A percentile compares a stretch with the other conserved stretches of the same genome.
Conservation (phyloP, 1,140 invertebrate genomes). For the Leptopilina clavipes region DNA sequence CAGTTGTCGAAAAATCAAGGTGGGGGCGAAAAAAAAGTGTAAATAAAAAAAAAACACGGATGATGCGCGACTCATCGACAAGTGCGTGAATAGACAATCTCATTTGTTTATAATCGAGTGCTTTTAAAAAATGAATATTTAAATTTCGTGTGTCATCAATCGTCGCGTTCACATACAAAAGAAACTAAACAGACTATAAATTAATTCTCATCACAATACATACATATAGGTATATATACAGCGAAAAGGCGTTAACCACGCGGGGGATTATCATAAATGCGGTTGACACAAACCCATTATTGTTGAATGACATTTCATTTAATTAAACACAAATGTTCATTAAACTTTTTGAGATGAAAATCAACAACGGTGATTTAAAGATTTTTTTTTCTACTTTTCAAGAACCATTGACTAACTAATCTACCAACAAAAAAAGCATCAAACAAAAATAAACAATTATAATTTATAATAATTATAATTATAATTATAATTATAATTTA, state of each 20-base stretch:
- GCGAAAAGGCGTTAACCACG: not conserved
- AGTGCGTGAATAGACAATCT: not conserved
- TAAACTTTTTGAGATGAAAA: not conserved
- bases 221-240: too few relatives aligned
- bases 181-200: not conserved
- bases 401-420: too few relatives aligned
- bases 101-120: not conserved
- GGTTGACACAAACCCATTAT: not conserved
- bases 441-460: too few relatives aligned
- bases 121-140: not conserved
- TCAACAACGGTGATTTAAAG: not conserved
- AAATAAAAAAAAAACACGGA: not conserved
- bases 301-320: not conserved
- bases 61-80: constrained; percentile 1
- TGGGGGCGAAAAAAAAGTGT: not conserved
- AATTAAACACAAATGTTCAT: not conserved
- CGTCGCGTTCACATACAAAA: not conserved
- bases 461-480: too few relatives aligned
- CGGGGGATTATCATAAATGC: not conserved
- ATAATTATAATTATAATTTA: too few relatives aligned
- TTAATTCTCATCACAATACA: not conserved
- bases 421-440: too few relatives aligned
- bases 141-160: not conserved
- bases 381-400: not conserved
- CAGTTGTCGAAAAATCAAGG: constrained; percentile 5